Percentiles rank a stretch among this genome's conserved stretches.
Conservation (phyloP, 1,140 invertebrate species). For the Microplitis demolitor region DNA sequence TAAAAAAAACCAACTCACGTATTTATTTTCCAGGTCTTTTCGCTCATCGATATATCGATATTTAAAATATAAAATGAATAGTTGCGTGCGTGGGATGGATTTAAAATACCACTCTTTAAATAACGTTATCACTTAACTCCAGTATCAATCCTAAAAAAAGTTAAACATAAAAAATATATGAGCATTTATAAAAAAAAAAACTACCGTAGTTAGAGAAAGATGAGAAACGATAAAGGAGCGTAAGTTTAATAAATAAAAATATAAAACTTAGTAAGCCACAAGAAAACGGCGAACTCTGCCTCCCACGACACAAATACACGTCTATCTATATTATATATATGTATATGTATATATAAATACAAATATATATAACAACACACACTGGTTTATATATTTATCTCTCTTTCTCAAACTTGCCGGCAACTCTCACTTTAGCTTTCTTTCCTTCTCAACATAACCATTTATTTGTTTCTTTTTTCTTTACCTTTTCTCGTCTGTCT, state of each 20-base stretch:
- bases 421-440: slow-evolving; percentile 34
- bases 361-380: slow-evolving; percentile 2
- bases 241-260: background rate
- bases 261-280: slow-evolving; percentile 27
- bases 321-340: slow-evolving; percentile 18
- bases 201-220: slow-evolving; percentile 25
- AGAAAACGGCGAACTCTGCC: slow-evolving; percentile 32
- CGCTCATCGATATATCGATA: no score
- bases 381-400: slow-evolving; percentile 12
- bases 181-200: background rate
- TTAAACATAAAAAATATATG: background rate
- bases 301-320: slow-evolving; percentile 40
- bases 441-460: slow-evolving; percentile 10
- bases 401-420: slow-evolving; percentile 27
- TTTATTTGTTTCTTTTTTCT: background rate
- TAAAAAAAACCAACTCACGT: no score
- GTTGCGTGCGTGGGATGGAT: no score
- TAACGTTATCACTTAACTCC: no score
- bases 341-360: slow-evolving; percentile 22
- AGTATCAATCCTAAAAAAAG: background rate
- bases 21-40: no score
- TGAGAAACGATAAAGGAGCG: slow-evolving; percentile 18
- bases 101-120: no score
- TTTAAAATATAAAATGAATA: no score
- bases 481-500: background rate